phyloP scores from a whole-genome alignment of 2,888 invertebrate genomes.

The Drosophila kambysellisi region DNA sequence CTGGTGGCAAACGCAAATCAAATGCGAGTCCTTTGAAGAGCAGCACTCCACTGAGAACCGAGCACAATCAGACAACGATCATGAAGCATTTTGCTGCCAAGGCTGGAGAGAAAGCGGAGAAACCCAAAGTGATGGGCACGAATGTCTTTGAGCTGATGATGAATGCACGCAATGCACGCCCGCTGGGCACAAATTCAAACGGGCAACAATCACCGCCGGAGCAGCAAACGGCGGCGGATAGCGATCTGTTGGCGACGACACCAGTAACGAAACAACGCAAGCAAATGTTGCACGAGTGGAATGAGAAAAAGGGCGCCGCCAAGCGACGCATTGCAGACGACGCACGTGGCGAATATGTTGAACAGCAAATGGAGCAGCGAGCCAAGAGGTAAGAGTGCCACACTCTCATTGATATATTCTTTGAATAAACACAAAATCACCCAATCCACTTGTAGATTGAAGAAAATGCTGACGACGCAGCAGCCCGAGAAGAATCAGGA shows the following conservation, averaged over 20 bases:
- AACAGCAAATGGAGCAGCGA: slow-evolving; percentile 87
- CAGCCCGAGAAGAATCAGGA: slow-evolving; percentile 21
- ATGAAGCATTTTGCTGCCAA: slow-evolving; percentile 49
- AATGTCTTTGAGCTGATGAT: slow-evolving; percentile 89
- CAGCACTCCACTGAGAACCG: slow-evolving; percentile 32
- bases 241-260: slow-evolving; percentile 5
- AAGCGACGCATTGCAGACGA: slow-evolving; percentile 87
- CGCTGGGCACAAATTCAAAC: slow-evolving; percentile 88
- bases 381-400: slow-evolving; percentile 85
- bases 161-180: slow-evolving; percentile 88
- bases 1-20: slow-evolving; percentile 35
- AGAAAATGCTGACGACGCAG: slow-evolving; percentile 78
- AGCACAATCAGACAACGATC: slow-evolving; percentile 40
- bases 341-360: slow-evolving; percentile 87
- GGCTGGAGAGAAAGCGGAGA: slow-evolving; percentile 15
- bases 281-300: slow-evolving; percentile 87
- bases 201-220: slow-evolving; percentile 85
- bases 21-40: slow-evolving; percentile 63
- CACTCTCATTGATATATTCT: neutral
- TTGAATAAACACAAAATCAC: neutral
- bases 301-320: slow-evolving; percentile 88
- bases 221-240: slow-evolving; percentile 47
- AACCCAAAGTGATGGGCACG: slow-evolving; percentile 55
- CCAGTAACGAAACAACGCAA: slow-evolving; percentile 86
- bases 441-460: slow-evolving; percentile 68